A percentile compares a stretch with the other conserved stretches of the same genome.
Conservation (phyloP, 2,888 invertebrate species). For the Cephus rjabovi region DNA sequence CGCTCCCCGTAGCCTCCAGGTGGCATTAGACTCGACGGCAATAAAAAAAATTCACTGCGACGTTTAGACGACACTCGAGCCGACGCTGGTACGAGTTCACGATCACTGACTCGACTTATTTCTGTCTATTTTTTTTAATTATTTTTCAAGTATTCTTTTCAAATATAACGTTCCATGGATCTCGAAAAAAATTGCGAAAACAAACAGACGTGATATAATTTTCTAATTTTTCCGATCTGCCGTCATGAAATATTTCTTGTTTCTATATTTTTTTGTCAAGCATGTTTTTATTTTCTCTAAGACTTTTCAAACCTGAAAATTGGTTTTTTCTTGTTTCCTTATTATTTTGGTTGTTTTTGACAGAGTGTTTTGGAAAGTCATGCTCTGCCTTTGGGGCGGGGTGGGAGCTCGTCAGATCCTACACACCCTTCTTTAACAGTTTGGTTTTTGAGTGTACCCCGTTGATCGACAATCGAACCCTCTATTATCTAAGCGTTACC, state of each 20-base stretch:
- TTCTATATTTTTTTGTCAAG: background rate
- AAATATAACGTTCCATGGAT: background rate
- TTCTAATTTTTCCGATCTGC: background rate
- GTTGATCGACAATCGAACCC: background rate
- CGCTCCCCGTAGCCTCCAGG: slow-evolving; percentile 43
- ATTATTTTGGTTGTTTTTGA: background rate
- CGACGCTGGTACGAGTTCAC: background rate
- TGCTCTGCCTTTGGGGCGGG: background rate
- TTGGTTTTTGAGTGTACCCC: background rate
- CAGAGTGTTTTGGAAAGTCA: background rate
- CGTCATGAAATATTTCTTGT: background rate
- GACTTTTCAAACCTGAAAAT: background rate
- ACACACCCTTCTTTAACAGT: background rate
- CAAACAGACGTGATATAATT: background rate
- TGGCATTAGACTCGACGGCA: slow-evolving; percentile 45
- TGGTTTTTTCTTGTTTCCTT: background rate
- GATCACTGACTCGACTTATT: background rate
- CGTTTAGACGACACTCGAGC: slow-evolving; percentile 3
- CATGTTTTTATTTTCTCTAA: background rate
- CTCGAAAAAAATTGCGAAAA: background rate
- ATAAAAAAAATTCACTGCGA: background rate
- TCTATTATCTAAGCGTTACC: background rate
- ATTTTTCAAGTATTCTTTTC: background rate
- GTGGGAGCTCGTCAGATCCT: background rate
- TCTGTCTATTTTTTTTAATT: background rate